Evolutionary conservation across 1,140 invertebrate species (phyloP).

Genomic region (Manduca sexta): DNA sequence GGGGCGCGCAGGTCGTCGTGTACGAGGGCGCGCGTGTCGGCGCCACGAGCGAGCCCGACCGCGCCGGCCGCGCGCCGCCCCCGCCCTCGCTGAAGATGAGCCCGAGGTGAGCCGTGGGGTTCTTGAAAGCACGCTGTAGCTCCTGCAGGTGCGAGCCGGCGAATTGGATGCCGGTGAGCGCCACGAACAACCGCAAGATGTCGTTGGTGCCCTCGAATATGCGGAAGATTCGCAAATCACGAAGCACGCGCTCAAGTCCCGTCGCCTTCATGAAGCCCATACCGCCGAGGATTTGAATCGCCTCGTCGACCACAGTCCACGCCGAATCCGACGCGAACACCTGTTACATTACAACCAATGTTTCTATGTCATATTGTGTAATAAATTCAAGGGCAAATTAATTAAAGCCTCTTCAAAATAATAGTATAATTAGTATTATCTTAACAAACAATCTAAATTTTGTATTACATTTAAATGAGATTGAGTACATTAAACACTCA

Average conservation of each 20-base stretch:
- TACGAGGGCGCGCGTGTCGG: slow-evolving; percentile 75
- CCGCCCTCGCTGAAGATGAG: slow-evolving; percentile 90
- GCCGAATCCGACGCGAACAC: slow-evolving; percentile 92
- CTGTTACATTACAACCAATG: slow-evolving; percentile 52
- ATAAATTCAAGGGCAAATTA: background rate
- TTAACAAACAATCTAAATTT: no score
- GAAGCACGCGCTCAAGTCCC: slow-evolving; percentile 92
- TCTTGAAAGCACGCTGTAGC: slow-evolving; percentile 89
- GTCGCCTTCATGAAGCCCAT: slow-evolving; percentile 97
- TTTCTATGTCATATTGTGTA: slow-evolving; percentile 82
- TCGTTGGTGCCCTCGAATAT: slow-evolving; percentile 99
- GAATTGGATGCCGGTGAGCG: slow-evolving; percentile 93
- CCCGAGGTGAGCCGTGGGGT: slow-evolving; percentile 89
- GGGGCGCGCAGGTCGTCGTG: slow-evolving; percentile 76
- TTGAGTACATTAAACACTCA: slow-evolving; percentile 25
- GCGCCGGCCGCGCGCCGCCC: slow-evolving; percentile 85
- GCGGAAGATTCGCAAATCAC: slow-evolving; percentile 97
- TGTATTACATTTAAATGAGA: background rate
- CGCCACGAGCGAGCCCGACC: slow-evolving; percentile 81
- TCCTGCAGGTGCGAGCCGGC: slow-evolving; percentile 91
- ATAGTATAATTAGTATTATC: no score
- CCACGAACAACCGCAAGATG: slow-evolving; percentile 97
- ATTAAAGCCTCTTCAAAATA: no score
- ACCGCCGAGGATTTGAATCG: slow-evolving; percentile 95
- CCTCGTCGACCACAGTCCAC: slow-evolving; percentile 96